Conservation (phyloP, 2,888 invertebrate genomes). For the Dastarcus helophoroides region DNA sequence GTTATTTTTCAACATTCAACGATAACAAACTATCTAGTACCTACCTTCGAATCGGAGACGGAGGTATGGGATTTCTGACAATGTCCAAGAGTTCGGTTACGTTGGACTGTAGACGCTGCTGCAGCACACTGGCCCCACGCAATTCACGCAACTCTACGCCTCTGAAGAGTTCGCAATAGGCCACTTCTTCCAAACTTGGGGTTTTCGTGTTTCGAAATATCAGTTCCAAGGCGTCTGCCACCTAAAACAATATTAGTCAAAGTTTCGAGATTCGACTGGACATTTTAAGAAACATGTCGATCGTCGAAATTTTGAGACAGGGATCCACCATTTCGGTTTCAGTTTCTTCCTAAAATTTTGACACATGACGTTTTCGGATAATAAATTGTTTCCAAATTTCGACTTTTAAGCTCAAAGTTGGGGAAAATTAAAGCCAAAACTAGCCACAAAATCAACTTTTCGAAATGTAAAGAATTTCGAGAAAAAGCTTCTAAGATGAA, state of each 20-base stretch:
- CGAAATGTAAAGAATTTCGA: too few species aligned
- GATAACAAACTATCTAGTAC: constrained; percentile 11
- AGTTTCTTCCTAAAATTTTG: too few species aligned
- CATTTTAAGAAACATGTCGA: too few species aligned
- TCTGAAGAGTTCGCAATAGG: constrained; percentile 73
- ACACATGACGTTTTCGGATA: too few species aligned
- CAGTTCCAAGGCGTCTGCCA: constrained; percentile 63
- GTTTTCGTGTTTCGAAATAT: constrained; percentile 63
- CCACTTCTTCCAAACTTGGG: constrained; percentile 68
- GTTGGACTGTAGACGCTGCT: constrained; percentile 24
- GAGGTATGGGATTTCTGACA: constrained; percentile 26
- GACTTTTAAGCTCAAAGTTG: too few species aligned
- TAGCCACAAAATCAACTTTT: too few species aligned
- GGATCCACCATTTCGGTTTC: too few species aligned
- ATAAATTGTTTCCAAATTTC: too few species aligned
- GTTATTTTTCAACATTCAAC: not conserved
- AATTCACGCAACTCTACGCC: constrained; percentile 82
- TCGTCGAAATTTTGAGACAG: too few species aligned
- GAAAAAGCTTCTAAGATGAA: too few species aligned
- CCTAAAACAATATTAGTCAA: constrained; percentile 48
- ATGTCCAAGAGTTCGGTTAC: constrained; percentile 30
- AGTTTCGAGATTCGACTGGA: too few species aligned
- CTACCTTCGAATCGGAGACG: constrained; percentile 29
- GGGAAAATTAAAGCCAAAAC: too few species aligned
- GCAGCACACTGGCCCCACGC: constrained; percentile 67